Evolutionary conservation across 2,888 invertebrate species (phyloP).

Genomic region (Lypha dubia): DNA sequence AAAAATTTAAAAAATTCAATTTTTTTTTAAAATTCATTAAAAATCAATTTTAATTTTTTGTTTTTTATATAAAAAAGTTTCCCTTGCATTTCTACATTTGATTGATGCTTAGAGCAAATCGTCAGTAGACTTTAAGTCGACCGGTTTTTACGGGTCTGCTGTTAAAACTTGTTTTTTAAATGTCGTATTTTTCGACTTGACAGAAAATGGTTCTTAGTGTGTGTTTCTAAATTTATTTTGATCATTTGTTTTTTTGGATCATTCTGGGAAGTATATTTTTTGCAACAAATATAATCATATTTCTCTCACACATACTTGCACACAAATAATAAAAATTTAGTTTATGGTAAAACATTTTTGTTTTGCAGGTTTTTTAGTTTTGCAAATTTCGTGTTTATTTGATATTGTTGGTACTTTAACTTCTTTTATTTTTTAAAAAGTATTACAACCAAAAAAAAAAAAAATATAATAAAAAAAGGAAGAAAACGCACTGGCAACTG

Average conservation of each 20-base stretch:
- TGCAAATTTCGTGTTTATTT: neutral
- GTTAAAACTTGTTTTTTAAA: slow-evolving; percentile 20
- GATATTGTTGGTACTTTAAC: neutral
- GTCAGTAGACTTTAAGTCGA: too few relatives aligned
- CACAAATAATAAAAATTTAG: slow-evolving; percentile 32
- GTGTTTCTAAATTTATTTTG: neutral
- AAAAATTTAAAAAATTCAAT: too few relatives aligned
- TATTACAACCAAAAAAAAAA: slow-evolving; percentile 30
- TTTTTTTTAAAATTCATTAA: too few relatives aligned
- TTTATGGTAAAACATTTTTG: slow-evolving; percentile 11
- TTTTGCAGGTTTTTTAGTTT: neutral
- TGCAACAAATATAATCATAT: neutral
- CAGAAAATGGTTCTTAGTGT: neutral
- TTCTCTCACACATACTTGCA: slow-evolving; percentile 6
- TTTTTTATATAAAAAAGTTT: too few relatives aligned
- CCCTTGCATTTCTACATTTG: too few relatives aligned
- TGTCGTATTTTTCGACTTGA: neutral
- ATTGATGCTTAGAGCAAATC: too few relatives aligned
- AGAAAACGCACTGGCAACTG: slow-evolving; percentile 35
- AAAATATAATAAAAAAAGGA: slow-evolving; percentile 18
- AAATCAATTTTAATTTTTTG: too few relatives aligned
- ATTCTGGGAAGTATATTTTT: neutral
- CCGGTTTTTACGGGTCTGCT: too few relatives aligned
- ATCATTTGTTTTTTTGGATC: neutral
- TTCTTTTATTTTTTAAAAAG: slow-evolving; percentile 1